These are phyloP conservation scores for Drosophila leonis DNA, from an alignment of 2,888 invertebrate genomes.

Conservation along the genomic window DNA sequence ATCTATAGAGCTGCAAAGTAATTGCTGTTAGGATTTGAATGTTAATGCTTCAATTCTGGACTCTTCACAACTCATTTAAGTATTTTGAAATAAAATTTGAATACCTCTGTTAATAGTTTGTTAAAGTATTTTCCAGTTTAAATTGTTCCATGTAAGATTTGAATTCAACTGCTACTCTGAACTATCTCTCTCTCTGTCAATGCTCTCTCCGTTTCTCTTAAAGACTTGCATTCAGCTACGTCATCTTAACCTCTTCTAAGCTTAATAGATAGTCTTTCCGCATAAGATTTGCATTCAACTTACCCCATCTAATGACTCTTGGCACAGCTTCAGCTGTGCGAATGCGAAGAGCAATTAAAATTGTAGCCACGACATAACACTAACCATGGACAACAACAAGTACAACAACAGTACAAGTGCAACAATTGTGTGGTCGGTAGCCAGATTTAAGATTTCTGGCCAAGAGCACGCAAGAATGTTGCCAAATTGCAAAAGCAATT, in stretches of 20 bases:
- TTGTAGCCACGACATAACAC: conserved; percentile 6
- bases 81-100: too few relatives aligned
- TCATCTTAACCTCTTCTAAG: not conserved
- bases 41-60: too few relatives aligned
- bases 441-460: conserved; percentile 41
- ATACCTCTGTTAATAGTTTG: too few relatives aligned
- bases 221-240: not conserved
- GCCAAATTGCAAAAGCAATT: conserved; percentile 34
- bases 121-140: too few relatives aligned
- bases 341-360: conserved; percentile 40
- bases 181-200: too few relatives aligned
- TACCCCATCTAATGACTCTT: conserved; percentile 23
- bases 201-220: not conserved
- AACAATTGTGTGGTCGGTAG: conserved; percentile 55
- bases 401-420: conserved; percentile 48
- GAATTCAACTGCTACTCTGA: too few relatives aligned
- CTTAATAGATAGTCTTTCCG: not conserved
- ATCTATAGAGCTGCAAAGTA: too few relatives aligned
- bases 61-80: too few relatives aligned
- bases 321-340: conserved; percentile 15
- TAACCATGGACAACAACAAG: conserved; percentile 10
- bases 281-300: conserved; percentile 1
- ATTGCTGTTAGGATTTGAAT: too few relatives aligned
- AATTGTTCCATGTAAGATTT: too few relatives aligned
- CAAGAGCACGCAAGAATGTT: conserved; percentile 24